These are phyloP conservation scores for Synergus laeviventris DNA, from an alignment of 2,888 invertebrate genomes.

Conservation along the genomic window DNA sequence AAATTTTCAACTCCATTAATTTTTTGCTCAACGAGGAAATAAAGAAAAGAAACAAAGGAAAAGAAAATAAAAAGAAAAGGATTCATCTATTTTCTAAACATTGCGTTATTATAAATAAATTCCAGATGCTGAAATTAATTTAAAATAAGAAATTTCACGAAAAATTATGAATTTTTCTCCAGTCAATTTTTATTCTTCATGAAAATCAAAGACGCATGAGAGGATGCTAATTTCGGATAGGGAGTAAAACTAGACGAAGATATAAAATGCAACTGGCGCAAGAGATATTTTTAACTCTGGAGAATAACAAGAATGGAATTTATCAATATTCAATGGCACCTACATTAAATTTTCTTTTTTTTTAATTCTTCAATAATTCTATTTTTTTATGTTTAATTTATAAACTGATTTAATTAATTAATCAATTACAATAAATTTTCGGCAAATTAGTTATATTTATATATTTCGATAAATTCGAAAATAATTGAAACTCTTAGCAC, in stretches of 20 bases:
- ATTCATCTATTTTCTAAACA: too few species aligned
- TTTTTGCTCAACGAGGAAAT: neutral
- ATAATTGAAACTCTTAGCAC: too few species aligned
- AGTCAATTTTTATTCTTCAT: neutral
- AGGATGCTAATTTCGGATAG: conserved; percentile 26
- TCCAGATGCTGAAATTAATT: too few species aligned
- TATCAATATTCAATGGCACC: neutral
- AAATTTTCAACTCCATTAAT: too few species aligned
- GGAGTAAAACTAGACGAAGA: conserved; percentile 20
- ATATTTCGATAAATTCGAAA: too few species aligned
- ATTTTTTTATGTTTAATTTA: too few species aligned
- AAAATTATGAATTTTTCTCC: neutral
- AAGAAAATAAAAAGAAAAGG: neutral
- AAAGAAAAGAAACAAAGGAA: neutral
- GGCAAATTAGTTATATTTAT: too few species aligned
- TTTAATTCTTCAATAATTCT: too few species aligned
- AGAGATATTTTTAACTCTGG: conserved; percentile 28
- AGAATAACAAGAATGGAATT: neutral
- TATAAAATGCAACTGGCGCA: conserved; percentile 2
- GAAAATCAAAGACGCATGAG: neutral
- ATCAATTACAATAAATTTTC: too few species aligned
- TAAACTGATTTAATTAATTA: too few species aligned
- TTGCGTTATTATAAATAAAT: too few species aligned
- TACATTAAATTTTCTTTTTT: too few species aligned
- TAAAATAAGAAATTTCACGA: neutral